A percentile compares a stretch with the other conserved stretches of the same genome.
Evolutionary conservation across 2,888 invertebrate species (phyloP).

Genomic region (Sminthurides aquaticus): DNA sequence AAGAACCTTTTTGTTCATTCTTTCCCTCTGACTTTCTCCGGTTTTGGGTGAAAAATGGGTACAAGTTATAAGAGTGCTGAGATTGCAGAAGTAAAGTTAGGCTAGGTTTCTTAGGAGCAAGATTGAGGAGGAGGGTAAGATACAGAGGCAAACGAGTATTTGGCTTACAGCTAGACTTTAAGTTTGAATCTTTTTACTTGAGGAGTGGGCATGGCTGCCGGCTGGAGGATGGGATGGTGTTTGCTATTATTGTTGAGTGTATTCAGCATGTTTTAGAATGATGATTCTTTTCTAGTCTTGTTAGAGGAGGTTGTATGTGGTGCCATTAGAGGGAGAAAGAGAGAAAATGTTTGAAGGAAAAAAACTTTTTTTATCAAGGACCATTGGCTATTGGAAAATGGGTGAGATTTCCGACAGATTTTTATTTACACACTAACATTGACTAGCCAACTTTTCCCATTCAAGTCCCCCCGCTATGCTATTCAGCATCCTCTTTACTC

Average conservation of each 20-base stretch:
- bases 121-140: no score
- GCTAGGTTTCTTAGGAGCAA: no score
- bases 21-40: not conserved
- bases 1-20: not conserved
- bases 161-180: no score
- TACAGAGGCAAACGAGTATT: no score
- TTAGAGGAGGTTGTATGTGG: not conserved
- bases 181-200: no score
- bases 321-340: not conserved
- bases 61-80: not conserved
- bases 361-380: constrained; percentile 7
- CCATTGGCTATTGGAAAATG: constrained; percentile 18
- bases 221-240: not conserved
- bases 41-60: constrained; percentile 2
- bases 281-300: not conserved
- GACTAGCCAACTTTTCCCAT: not conserved
- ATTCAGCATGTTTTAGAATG: constrained; percentile 9
- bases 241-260: not conserved
- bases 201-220: no score
- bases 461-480: not conserved
- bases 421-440: constrained; percentile 11
- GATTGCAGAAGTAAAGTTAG: no score
- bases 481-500: no score
- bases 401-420: constrained; percentile 20
- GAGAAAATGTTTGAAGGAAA: not conserved